phyloP scores from a whole-genome alignment of 2,797 vertebrate genomes.

The Margarornis squamiger region DNA sequence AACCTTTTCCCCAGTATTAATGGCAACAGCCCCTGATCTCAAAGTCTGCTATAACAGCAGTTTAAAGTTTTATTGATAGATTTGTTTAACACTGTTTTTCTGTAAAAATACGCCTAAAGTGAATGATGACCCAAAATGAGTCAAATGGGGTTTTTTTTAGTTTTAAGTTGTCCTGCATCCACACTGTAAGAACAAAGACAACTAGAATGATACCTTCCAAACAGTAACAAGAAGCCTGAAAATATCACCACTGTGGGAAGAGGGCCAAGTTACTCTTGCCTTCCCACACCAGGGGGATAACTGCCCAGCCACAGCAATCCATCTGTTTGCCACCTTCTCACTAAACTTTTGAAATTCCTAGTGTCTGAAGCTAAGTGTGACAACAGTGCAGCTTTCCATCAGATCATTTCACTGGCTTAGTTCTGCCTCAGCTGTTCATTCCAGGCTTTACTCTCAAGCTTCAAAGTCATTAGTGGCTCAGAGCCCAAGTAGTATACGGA shows the following conservation, averaged over 20 bases:
- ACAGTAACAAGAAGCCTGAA: background rate
- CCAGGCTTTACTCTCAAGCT: constrained; percentile 36
- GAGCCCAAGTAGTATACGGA: background rate
- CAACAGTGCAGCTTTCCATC: constrained; percentile 22
- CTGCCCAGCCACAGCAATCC: background rate
- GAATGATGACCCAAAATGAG: background rate
- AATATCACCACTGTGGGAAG: background rate
- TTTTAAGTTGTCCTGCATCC: background rate
- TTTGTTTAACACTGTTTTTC: background rate
- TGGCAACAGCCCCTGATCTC: background rate
- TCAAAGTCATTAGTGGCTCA: constrained; percentile 46
- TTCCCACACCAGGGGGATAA: background rate
- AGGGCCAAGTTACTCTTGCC: background rate
- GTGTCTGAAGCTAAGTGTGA: background rate
- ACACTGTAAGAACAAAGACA: background rate
- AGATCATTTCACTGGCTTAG: constrained; percentile 31
- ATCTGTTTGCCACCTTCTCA: constrained; percentile 8
- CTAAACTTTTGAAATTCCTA: background rate
- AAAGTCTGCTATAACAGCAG: background rate
- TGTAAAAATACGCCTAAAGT: background rate
- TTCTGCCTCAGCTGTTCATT: constrained; percentile 50
- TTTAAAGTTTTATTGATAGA: background rate
- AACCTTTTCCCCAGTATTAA: background rate
- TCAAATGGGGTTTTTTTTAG: background rate
- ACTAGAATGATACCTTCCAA: background rate